Conservation (phyloP, 23 tunicate species). For the Diplosoma virens region DNA sequence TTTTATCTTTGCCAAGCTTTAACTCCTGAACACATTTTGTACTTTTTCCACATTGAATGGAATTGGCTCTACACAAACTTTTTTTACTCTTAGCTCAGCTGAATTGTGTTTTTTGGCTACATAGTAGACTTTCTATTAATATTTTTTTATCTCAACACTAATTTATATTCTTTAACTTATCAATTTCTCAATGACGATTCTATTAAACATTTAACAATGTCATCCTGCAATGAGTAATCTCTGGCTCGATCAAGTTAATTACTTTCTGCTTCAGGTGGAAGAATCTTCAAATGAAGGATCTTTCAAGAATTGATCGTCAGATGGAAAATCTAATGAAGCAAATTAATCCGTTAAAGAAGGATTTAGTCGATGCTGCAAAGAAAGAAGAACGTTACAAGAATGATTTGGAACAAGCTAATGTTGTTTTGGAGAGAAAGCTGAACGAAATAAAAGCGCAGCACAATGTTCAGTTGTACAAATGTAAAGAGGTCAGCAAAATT, state of each 20-base stretch:
- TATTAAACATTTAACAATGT: too few relatives aligned
- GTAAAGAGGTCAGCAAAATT: constrained; percentile 59
- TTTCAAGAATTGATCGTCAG: constrained; percentile 75
- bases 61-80: too few relatives aligned
- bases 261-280: constrained; percentile 49
- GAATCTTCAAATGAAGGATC: constrained; percentile 72
- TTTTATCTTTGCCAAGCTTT: too few relatives aligned
- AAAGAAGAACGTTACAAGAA: constrained; percentile 15
- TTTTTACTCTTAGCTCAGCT: too few relatives aligned
- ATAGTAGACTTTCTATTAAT: too few relatives aligned
- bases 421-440: constrained; percentile 30
- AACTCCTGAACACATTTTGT: too few relatives aligned
- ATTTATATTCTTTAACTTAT: too few relatives aligned
- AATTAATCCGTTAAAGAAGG: constrained; percentile 63
- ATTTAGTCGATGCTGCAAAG: constrained; percentile 32
- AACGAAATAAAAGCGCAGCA: constrained; percentile 49
- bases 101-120: too few relatives aligned
- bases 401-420: constrained; percentile 23
- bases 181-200: too few relatives aligned
- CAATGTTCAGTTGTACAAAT: constrained; percentile 26
- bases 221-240: too few relatives aligned
- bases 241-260: neutral
- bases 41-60: too few relatives aligned
- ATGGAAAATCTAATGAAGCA: constrained; percentile 64
- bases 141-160: too few relatives aligned